Evolutionary conservation across 2,888 invertebrate genomes (phyloP).

Genomic region (Trichopoda pennipes): DNA sequence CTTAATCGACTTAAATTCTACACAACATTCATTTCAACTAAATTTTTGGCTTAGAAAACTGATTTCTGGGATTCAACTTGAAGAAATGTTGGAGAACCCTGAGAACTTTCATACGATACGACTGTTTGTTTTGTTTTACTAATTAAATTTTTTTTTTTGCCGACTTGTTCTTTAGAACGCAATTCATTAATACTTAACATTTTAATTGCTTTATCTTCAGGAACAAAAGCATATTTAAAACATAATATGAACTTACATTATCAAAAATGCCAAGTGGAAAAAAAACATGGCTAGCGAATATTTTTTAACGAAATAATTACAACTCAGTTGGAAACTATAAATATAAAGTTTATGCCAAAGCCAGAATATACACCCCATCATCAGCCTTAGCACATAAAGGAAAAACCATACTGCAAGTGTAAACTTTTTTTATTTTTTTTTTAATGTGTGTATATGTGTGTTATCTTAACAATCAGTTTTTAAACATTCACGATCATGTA

Average conservation of each 20-base stretch:
- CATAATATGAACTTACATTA: neutral
- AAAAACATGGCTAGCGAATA: constrained; percentile 26
- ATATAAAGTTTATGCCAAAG: constrained; percentile 3
- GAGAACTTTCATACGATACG: too few relatives aligned
- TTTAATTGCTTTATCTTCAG: constrained; percentile 7
- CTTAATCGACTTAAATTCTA: too few relatives aligned
- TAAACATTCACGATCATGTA: constrained; percentile 60
- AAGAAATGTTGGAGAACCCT: too few relatives aligned
- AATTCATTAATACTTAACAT: constrained; percentile 19
- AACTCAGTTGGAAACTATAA: constrained; percentile 14
- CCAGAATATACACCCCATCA: neutral
- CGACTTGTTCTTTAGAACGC: too few relatives aligned
- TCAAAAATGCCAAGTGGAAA: constrained; percentile 5
- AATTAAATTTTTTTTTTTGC: neutral
- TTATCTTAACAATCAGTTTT: constrained; percentile 61
- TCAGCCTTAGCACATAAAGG: neutral
- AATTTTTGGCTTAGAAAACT: too few relatives aligned
- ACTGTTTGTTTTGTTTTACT: too few relatives aligned
- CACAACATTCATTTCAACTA: too few relatives aligned
- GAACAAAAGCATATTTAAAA: too few relatives aligned
- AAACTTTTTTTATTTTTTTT: neutral
- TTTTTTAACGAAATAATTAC: constrained; percentile 44
- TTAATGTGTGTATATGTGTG: neutral
- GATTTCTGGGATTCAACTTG: too few relatives aligned
- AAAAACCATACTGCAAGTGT: constrained; percentile 12